Base-by-base conservation (phyloP, 2,888 invertebrate genomes). In the Girardia tigrina region DNA sequence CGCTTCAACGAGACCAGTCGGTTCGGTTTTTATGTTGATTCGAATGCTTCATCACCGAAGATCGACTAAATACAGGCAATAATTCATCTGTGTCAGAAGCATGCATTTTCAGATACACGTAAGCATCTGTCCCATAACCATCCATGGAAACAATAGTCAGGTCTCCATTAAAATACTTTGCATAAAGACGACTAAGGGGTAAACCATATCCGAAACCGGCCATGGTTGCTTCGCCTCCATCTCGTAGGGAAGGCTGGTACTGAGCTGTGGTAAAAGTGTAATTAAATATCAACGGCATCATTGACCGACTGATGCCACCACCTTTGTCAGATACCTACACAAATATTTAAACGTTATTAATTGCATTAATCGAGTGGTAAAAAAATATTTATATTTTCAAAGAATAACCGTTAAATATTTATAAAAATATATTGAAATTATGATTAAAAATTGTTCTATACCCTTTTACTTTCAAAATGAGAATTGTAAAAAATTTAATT, bases 211-310 rank as follows among this genome's bases (percentile, higher is more conserved):
- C 97, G 83, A 95, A 97, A 1, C 86, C 86, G 76, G 86, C 86
- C 84, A 83, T n/a, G 1, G 72, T 70, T 4, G 71, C 75, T n/a
- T 28, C 26, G 74, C 73, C n/a, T 16, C 14, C n/a, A 74, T 27
- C 75, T n/a, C n/a, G n/a, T n/a, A n/a, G n/a, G n/a, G n/a, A n/a
- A n/a, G n/a, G n/a, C n/a, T n/a, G n/a, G n/a, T n/a, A n/a, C 0
- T 97, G 97, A 0, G 98, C 98, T 0, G 98, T 98, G 75, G 94
- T 94, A 87, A 95, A 99, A 94, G 97, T 95, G 85, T 99, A 98
- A 84, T 97, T 93, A 87, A 98, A 99, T 26, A 99, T 87, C 70
- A 91, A 88, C 81, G 95, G 94, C 0, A 83, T 80, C 56, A 83
- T 82, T 28, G 81, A 81, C 79, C 94, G 89, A 0, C 93, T 89